Conservation (phyloP, 2,113 vertebrate species). For the Australoheros scitulus region DNA sequence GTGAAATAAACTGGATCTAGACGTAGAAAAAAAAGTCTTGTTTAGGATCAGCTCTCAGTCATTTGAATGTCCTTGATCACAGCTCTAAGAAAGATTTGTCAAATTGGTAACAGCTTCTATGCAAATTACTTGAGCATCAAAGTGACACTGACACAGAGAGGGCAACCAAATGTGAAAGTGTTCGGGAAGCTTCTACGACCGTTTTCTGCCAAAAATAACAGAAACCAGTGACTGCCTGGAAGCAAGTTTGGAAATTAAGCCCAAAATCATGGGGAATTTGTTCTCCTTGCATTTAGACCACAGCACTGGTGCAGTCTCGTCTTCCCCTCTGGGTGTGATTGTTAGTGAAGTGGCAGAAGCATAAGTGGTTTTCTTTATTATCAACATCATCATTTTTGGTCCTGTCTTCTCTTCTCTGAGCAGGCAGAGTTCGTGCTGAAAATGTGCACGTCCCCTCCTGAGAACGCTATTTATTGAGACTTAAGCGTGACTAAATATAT, state of each 20-base stretch:
- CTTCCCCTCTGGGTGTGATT: neutral
- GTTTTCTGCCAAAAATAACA: neutral
- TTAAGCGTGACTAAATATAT: conserved; percentile 61
- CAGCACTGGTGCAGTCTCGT: neutral
- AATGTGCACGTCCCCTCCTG: conserved; percentile 3
- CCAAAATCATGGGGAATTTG: neutral
- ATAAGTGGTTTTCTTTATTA: neutral
- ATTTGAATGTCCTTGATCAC: neutral
- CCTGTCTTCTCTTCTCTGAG: neutral
- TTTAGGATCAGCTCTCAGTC: neutral
- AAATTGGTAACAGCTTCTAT: neutral
- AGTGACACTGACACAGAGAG: neutral
- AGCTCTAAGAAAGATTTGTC: neutral
- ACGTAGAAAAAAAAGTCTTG: neutral
- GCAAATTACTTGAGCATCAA: neutral
- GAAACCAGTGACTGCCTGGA: neutral
- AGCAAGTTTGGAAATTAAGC: neutral
- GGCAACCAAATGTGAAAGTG: neutral
- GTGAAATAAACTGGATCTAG: neutral
- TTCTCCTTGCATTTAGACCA: neutral
- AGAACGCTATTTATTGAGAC: conserved; percentile 50
- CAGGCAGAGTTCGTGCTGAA: neutral
- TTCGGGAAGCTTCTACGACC: neutral
- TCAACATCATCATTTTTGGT: neutral
- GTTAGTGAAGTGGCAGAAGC: neutral